A percentile compares a stretch with the other conserved stretches of the same genome.
phyloP scores from a whole-genome alignment of 2,113 vertebrate genomes.

The Hepsetus odoe region DNA sequence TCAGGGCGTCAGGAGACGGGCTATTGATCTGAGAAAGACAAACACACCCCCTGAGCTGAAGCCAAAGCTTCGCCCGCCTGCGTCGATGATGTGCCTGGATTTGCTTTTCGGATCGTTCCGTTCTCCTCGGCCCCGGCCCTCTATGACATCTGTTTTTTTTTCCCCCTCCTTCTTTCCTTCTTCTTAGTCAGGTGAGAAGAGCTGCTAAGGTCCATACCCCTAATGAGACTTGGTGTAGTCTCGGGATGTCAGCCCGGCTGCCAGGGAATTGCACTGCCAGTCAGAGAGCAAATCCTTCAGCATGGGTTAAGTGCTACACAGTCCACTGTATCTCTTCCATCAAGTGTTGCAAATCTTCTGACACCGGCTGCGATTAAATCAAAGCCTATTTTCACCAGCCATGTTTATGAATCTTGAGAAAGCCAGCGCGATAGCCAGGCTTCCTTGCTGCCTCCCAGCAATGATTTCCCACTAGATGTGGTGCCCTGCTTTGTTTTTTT shows the following conservation, averaged over 20 bases:
- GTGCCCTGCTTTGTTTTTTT: conserved; percentile 43
- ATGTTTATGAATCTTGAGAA: conserved; percentile 60
- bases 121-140: conserved; percentile 44
- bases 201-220: conserved; percentile 42
- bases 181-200: conserved; percentile 22
- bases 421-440: conserved; percentile 28
- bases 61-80: neutral
- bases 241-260: conserved; percentile 37
- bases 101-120: conserved; percentile 25
- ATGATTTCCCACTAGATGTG: conserved; percentile 59
- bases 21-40: conserved; percentile 74
- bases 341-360: conserved; percentile 63
- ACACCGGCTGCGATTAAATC: conserved; percentile 67
- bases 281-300: conserved; percentile 62
- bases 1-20: conserved; percentile 58
- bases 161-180: neutral
- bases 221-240: conserved; percentile 63
- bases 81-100: neutral
- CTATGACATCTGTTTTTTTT: conserved; percentile 24
- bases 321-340: conserved; percentile 66
- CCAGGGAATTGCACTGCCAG: conserved; percentile 19
- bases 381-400: conserved; percentile 54
- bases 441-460: conserved; percentile 14
- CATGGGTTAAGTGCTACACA: conserved; percentile 70
- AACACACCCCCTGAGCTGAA: conserved; percentile 58